Evolutionary conservation across 2,113 vertebrate species (phyloP).

Genomic region (Tilapia sparmanii): DNA sequence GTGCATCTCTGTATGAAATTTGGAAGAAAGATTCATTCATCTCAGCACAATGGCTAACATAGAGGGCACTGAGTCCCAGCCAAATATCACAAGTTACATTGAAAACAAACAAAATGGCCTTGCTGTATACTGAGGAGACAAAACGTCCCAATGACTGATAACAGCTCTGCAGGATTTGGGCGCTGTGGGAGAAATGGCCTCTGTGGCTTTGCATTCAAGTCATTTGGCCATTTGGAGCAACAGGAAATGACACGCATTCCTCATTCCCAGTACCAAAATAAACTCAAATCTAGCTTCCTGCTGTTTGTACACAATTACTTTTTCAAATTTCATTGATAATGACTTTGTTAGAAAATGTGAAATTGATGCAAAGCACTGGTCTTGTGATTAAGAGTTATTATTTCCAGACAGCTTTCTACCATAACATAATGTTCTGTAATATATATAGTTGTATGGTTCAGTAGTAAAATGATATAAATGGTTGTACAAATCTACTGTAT

Average conservation of each 20-base stretch:
- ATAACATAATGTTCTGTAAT: neutral
- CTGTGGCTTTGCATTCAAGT: conserved; percentile 37
- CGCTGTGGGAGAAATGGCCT: conserved; percentile 22
- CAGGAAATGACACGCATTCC: conserved; percentile 69
- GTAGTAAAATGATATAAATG: neutral
- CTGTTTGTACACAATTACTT: neutral
- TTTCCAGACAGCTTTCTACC: neutral
- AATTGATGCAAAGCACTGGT: neutral
- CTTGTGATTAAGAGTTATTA: neutral
- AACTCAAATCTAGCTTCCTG: neutral
- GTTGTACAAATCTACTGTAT: neutral
- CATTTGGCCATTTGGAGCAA: conserved; percentile 36
- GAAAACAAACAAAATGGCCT: conserved; percentile 41
- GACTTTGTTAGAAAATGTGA: neutral
- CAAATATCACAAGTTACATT: conserved; percentile 46
- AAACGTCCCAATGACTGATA: conserved; percentile 34
- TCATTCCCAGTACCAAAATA: conserved; percentile 62
- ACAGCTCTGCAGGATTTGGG: conserved; percentile 7
- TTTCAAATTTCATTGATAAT: neutral
- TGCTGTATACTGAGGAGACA: conserved; percentile 18
- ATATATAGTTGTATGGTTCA: neutral
- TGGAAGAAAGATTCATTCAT: conserved; percentile 51
- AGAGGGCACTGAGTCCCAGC: conserved; percentile 29
- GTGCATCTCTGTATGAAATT: conserved; percentile 37
- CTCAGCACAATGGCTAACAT: conserved; percentile 44